A percentile compares a stretch with the other conserved stretches of the same genome.
Evolutionary conservation across 2,113 vertebrate genomes (phyloP).

Genomic region (Oncorhynchus kisutch): DNA sequence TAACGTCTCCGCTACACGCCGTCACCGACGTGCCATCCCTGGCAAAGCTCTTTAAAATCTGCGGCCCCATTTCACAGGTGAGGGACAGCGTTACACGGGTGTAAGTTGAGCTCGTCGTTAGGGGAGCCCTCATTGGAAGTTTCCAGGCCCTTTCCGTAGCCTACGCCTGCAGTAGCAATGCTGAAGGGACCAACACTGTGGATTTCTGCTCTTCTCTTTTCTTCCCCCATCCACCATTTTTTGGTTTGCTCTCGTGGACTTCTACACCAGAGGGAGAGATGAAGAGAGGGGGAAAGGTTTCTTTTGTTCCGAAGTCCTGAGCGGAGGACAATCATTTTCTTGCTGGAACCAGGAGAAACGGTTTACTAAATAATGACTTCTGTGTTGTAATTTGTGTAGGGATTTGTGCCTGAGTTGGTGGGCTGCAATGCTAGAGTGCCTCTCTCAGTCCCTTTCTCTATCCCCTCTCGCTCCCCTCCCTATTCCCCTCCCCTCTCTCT

Average conservation of each 20-base stretch:
- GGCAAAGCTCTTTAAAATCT: background rate
- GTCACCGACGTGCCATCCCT: background rate
- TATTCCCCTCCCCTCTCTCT: no score
- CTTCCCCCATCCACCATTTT: no score
- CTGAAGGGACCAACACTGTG: no score
- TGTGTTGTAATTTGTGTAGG: constrained; percentile 60
- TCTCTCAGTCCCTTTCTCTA: background rate
- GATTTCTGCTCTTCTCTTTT: no score
- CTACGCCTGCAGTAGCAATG: no score
- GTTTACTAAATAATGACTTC: constrained; percentile 57
- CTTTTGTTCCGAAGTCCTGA: constrained; percentile 38
- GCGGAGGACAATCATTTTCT: constrained; percentile 43
- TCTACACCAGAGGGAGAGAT: constrained; percentile 5
- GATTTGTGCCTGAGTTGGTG: constrained; percentile 53
- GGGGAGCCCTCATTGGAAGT: background rate
- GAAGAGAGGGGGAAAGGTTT: constrained; percentile 22
- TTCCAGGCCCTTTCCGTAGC: no score
- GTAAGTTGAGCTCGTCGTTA: constrained; percentile 13
- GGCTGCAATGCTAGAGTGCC: constrained; percentile 27
- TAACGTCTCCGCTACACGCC: background rate
- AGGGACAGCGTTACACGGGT: background rate
- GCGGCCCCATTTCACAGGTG: background rate
- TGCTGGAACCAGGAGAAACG: constrained; percentile 31
- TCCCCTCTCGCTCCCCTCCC: no score
- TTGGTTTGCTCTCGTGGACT: constrained; percentile 40